These are phyloP conservation scores for Ischnus inquisitorius DNA, from an alignment of 2,888 invertebrate species.

Conservation along the genomic window DNA sequence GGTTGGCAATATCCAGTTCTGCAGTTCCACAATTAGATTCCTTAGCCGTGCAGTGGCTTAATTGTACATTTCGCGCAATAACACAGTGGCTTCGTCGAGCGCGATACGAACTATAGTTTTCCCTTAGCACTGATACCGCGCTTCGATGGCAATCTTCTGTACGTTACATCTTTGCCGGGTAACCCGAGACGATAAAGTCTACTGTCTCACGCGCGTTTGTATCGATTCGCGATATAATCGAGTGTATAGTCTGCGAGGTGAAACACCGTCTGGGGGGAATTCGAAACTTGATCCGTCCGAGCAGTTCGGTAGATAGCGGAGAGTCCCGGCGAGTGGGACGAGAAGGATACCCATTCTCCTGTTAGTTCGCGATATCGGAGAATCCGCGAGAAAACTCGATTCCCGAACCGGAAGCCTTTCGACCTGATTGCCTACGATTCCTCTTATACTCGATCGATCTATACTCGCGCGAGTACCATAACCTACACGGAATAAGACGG, in stretches of 20 bases:
- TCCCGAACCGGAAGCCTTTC: constrained; percentile 48
- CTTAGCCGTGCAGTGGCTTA: no score
- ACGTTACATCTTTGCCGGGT: not conserved
- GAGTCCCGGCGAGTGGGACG: constrained; percentile 19
- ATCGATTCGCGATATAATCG: constrained; percentile 32
- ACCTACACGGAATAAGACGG: not conserved
- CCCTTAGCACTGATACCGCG: not conserved
- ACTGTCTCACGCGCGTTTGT: constrained; percentile 21
- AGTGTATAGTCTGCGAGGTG: constrained; percentile 16
- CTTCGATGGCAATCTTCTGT: not conserved
- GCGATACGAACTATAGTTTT: no score
- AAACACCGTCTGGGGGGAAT: constrained; percentile 54
- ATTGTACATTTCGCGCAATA: no score
- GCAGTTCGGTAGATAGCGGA: not conserved
- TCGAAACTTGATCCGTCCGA: constrained; percentile 55
- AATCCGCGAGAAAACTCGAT: constrained; percentile 50
- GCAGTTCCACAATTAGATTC: no score
- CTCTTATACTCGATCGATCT: not conserved
- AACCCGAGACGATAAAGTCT: constrained; percentile 44
- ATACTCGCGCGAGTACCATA: not conserved
- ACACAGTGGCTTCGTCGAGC: no score
- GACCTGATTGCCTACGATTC: constrained; percentile 41
- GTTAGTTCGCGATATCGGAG: constrained; percentile 47
- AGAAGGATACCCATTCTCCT: constrained; percentile 27
- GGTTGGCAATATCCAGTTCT: no score